Evolutionary conservation across 2,113 vertebrate genomes (phyloP).

Genomic region (Chlamydotis undulata): DNA sequence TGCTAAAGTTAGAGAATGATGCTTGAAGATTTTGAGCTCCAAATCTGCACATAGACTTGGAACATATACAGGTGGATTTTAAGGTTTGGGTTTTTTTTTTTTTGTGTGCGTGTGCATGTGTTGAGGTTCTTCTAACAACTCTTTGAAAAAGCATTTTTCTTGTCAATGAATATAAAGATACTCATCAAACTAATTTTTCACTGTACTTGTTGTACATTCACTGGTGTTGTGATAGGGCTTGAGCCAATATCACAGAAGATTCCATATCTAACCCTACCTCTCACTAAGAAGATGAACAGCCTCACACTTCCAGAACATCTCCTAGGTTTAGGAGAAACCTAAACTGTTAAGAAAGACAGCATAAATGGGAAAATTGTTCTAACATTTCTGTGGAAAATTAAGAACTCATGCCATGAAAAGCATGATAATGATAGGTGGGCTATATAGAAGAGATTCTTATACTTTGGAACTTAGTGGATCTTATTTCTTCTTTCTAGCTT

Average conservation of each 20-base stretch:
- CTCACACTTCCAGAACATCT: background rate
- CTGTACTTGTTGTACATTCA: background rate
- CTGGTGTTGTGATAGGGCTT: background rate
- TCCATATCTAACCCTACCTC: background rate
- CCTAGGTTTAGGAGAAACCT: background rate
- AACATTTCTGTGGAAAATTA: background rate
- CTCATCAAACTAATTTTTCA: background rate
- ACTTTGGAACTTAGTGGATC: background rate
- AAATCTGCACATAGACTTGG: background rate
- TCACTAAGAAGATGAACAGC: background rate
- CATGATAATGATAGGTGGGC: background rate
- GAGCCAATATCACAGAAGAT: background rate
- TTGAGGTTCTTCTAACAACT: background rate
- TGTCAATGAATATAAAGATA: background rate
- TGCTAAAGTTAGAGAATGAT: background rate
- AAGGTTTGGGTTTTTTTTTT: background rate
- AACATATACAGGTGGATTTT: background rate
- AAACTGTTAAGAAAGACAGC: background rate
- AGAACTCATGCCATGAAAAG: background rate
- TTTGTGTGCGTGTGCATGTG: too few relatives aligned
- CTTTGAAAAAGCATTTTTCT: background rate
- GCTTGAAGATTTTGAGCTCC: background rate
- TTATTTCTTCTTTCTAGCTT: background rate
- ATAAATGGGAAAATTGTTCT: background rate
- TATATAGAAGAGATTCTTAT: background rate